Evolutionary conservation across 2,113 vertebrate genomes (phyloP).

Genomic region (Ictalurus punctatus): DNA sequence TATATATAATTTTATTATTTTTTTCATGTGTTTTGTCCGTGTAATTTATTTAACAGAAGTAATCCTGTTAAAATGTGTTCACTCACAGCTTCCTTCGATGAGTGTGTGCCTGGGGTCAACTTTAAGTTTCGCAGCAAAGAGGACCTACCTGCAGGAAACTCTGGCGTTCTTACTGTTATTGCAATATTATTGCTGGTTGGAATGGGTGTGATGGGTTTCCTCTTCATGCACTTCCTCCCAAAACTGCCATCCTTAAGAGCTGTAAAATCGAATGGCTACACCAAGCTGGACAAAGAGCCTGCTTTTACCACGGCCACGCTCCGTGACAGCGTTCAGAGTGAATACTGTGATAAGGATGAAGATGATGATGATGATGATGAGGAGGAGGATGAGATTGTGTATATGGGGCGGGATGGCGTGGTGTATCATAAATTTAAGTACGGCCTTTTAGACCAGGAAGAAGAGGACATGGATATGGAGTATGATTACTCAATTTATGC

Average conservation of each 20-base stretch:
- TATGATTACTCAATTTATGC: slow-evolving; percentile 91
- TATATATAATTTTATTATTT: too few relatives aligned
- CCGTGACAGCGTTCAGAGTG: slow-evolving; percentile 72
- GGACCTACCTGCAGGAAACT: slow-evolving; percentile 55
- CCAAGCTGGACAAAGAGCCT: slow-evolving; percentile 68
- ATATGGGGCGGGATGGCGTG: slow-evolving; percentile 90
- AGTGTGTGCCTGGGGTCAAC: slow-evolving; percentile 75
- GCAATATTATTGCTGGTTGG: slow-evolving; percentile 72
- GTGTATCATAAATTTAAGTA: slow-evolving; percentile 91
- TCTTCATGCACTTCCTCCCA: slow-evolving; percentile 70
- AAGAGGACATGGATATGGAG: slow-evolving; percentile 83
- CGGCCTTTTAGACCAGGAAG: slow-evolving; percentile 82
- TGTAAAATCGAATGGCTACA: slow-evolving; percentile 72
- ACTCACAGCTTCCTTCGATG: slow-evolving; percentile 65
- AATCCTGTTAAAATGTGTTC: not conserved
- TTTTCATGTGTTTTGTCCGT: not conserved
- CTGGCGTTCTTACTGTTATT: slow-evolving; percentile 62
- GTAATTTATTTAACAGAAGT: not conserved
- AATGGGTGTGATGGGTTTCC: slow-evolving; percentile 68
- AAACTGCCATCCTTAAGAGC: slow-evolving; percentile 45
- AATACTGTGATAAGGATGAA: slow-evolving; percentile 75
- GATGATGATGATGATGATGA: slow-evolving; percentile 74
- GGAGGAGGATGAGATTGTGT: slow-evolving; percentile 85
- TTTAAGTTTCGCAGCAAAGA: slow-evolving; percentile 49
- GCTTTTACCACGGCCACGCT: slow-evolving; percentile 56